These are phyloP conservation scores for Gonocerus acuteangulatus DNA, from an alignment of 2,888 invertebrate species.

Conservation along the genomic window DNA sequence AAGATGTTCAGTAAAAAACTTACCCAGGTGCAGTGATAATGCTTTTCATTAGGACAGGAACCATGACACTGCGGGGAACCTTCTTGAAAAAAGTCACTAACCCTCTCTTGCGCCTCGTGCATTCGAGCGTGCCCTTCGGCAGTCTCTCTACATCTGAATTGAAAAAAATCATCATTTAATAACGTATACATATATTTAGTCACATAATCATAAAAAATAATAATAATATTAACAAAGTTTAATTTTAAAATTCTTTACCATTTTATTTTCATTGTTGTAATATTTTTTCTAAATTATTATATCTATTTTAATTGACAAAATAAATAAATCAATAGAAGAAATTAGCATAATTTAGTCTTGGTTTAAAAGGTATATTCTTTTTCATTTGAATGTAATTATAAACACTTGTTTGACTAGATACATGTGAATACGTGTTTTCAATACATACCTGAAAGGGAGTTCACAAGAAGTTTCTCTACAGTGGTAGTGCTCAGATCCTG, in stretches of 20 bases:
- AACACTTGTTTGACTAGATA: no score
- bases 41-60: constrained; percentile 69
- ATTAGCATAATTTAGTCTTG: no score
- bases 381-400: no score
- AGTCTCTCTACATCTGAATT: constrained; percentile 37
- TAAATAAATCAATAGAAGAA: no score
- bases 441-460: constrained; percentile 57
- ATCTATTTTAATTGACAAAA: no score
- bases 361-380: no score
- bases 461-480: constrained; percentile 72
- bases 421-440: no score
- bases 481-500: constrained; percentile 66
- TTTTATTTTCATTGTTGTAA: no score
- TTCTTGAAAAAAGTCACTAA: constrained; percentile 67
- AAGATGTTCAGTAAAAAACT: constrained; percentile 36
- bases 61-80: constrained; percentile 52
- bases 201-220: not conserved
- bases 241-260: no score
- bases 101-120: constrained; percentile 80
- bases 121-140: constrained; percentile 80
- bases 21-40: constrained; percentile 86
- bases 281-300: no score
- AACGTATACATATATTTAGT: not conserved
- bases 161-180: constrained; percentile 14
- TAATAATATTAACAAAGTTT: no score